phyloP scores from a whole-genome alignment of 2,888 invertebrate genomes.

The Halocaridina rubra region DNA sequence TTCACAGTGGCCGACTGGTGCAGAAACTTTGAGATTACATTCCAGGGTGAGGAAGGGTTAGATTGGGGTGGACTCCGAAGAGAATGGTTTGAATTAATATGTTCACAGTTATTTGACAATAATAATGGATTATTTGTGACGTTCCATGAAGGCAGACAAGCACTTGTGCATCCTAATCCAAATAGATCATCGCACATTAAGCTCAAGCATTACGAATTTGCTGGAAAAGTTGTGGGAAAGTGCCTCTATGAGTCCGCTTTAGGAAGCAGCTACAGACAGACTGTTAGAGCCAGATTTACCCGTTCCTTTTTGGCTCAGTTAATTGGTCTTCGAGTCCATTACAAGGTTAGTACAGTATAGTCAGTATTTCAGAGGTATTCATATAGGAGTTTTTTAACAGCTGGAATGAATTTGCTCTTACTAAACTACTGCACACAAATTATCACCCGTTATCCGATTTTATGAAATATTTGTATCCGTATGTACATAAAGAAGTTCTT shows the following conservation, averaged over 20 bases:
- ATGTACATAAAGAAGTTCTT: no score
- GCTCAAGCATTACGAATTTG: conserved; percentile 84
- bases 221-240: conserved; percentile 93
- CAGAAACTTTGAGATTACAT: conserved; percentile 90
- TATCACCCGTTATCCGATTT: no score
- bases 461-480: no score
- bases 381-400: no score
- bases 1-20: conserved; percentile 94
- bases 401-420: no score
- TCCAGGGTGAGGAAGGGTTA: conserved; percentile 93
- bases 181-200: conserved; percentile 80
- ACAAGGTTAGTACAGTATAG: conserved; percentile 76
- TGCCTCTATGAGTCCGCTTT: conserved; percentile 93
- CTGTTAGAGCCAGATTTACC: conserved; percentile 90
- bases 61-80: conserved; percentile 94
- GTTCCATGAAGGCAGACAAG: conserved; percentile 86
- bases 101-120: conserved; percentile 87
- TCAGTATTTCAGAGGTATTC: no score
- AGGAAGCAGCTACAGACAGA: conserved; percentile 87
- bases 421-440: no score
- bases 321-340: conserved; percentile 91
- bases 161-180: conserved; percentile 88
- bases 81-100: conserved; percentile 94
- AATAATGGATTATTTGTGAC: conserved; percentile 82
- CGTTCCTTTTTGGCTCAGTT: conserved; percentile 93